phyloP scores from a whole-genome alignment of 2,888 invertebrate species.

The Carcina quercana region DNA sequence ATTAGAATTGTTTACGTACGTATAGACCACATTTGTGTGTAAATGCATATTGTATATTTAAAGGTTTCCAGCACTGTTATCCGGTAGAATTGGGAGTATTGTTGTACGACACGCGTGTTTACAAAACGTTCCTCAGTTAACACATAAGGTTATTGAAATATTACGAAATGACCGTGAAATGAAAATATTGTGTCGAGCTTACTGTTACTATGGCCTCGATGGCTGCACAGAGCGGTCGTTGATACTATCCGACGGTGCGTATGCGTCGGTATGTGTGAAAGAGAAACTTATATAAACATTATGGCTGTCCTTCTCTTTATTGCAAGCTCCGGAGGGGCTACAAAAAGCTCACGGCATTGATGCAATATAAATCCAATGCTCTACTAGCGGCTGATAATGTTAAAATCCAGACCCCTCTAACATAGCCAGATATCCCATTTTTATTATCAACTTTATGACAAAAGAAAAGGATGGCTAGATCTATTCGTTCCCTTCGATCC shows the following conservation, averaged over 20 bases:
- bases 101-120: conserved; percentile 35
- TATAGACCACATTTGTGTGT: too few species aligned
- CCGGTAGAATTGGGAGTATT: conserved; percentile 24
- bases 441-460: too few species aligned
- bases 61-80: conserved; percentile 9
- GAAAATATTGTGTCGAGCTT: conserved; percentile 47
- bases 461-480: too few species aligned
- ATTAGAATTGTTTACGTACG: too few species aligned
- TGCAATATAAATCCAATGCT: too few species aligned
- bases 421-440: too few species aligned
- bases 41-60: conserved; percentile 6
- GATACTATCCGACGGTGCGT: conserved; percentile 45
- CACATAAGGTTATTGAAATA: conserved; percentile 49
- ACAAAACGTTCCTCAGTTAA: conserved; percentile 33
- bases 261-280: conserved; percentile 42
- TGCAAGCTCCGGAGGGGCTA: conserved; percentile 25
- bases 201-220: conserved; percentile 48
- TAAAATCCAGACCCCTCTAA: too few species aligned
- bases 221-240: conserved; percentile 52
- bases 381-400: too few species aligned
- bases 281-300: conserved; percentile 59
- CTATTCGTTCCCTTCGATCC: conserved; percentile 32
- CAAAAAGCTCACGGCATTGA: too few species aligned
- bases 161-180: conserved; percentile 67
- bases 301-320: conserved; percentile 31